Evolutionary conservation across 2,113 vertebrate genomes (phyloP), one percentile per base, ranked within the genome.

Genomic region (Indri indri): DNA sequence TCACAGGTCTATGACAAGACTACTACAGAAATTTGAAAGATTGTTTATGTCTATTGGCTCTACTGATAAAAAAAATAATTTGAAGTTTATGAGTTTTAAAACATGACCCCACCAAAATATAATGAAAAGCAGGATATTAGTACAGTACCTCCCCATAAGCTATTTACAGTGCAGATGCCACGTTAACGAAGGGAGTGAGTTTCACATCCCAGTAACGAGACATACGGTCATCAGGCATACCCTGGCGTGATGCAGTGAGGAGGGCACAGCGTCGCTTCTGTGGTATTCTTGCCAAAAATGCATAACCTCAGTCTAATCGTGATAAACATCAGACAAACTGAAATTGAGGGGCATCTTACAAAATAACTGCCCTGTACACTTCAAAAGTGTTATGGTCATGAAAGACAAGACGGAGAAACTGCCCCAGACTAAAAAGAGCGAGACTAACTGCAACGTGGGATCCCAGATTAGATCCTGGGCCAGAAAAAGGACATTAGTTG

Each of bases 161-260:
- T 13, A 59, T 5, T 68, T 61, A 50, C 34, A n/a, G 16, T 1
- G 30, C 59, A n/a, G 22, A 40, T 6, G 7, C 40, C 77, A 25
- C 50, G 27, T 37, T 70, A 76, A 50, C 32, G 6, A 52, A n/a
- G 6, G 23, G 13, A 66, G 6, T n/a, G 40, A 8, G 0, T 5
- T 18, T 50, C 59, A 12, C 10, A 30, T 40, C 59, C 7, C 30
- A 27, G 59, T 37, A 57, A 20, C 14, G 18, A 45, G 45, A 63
- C 50, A 22, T 32, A 27, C 1, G 11, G 9, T 50, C 1, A 10
- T 71, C 73, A 34, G 1, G 2, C 10, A 17, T 6, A 3, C 32
- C 34, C 83, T 18, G 5, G 34, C 8, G 18, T 1, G 17, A 7
- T 0, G 1, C 54, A 47, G 37, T 3, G 50, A 65, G 74, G 54